Evolutionary conservation across 1,140 invertebrate species (phyloP), one percentile per base, ranked within the genome.

Genomic region (Zaprionus capensis): DNA sequence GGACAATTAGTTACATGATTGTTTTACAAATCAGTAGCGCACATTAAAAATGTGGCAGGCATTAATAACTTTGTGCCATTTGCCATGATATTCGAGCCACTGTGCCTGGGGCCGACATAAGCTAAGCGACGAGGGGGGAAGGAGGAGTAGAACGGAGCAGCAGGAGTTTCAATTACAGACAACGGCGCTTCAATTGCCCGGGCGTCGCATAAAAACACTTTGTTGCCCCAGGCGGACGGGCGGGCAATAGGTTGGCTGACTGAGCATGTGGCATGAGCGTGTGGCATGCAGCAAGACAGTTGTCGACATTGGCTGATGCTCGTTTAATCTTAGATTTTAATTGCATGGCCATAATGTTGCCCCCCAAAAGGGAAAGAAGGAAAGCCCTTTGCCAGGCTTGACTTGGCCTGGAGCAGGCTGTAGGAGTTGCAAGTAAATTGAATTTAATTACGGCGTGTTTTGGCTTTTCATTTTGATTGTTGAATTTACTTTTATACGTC

Each of bases 301-400:
- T 58, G 26, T 44, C 71, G 74, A 58, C 51, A 72, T 71, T 66
- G 65, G 62, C 63, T 64, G 58, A 61, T 64, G 85, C 78, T 85
- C 70, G 81, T 90, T 88, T 90, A 85, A 85, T 90, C 85, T 82
- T 77, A 75, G 79, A 82, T 90, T 88, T 88, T 88, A 88, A 88
- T 90, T 90, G 85, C 79, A 64, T 34, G 81, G 76, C 76, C 80
- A 90, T 88, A 88, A 82, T 62, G 79, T 81, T 78, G 64, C 41
- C 53, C 38, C 28, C 69, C 26, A 38, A 56, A 55, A 61, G 55
- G 11, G 5, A 31, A 55, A 49, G 46, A 69, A 36, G 61, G 0
- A n/a, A 28, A 17, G 14, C 6, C 28, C 41, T 9, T 31, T 41
- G 63, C 46, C 51, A 41, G 57, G 31, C 75, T 49, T 15, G 34